These are phyloP conservation scores for Norana najaformis DNA, from an alignment of 2,888 invertebrate genomes.

Conservation along the genomic window DNA sequence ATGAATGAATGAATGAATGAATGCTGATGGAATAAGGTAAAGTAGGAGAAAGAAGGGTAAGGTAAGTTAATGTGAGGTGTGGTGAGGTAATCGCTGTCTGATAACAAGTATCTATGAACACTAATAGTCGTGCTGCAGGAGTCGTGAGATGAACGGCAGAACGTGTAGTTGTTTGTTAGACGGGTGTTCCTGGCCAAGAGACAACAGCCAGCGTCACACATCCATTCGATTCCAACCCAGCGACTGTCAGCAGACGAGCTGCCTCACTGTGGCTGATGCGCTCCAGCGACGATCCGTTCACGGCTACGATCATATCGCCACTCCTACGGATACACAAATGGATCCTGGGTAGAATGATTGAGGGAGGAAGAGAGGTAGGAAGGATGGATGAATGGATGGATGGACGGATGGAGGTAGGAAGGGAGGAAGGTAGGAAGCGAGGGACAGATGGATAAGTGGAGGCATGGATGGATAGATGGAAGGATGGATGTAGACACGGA, in stretches of 20 bases:
- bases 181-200: conserved; percentile 65
- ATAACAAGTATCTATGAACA: too few relatives aligned
- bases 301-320: conserved; percentile 64
- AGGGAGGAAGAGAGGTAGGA: not conserved
- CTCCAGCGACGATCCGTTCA: conserved; percentile 62
- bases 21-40: too few relatives aligned
- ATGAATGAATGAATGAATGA: too few relatives aligned
- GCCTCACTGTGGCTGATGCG: conserved; percentile 62
- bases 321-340: conserved; percentile 54
- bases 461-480: not conserved
- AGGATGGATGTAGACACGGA: not conserved
- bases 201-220: conserved; percentile 63
- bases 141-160: too few relatives aligned
- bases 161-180: too few relatives aligned
- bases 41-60: too few relatives aligned
- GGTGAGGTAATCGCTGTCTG: too few relatives aligned
- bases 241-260: conserved; percentile 62
- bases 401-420: not conserved
- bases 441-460: not conserved
- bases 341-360: not conserved
- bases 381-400: not conserved
- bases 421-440: not conserved
- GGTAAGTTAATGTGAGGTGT: too few relatives aligned
- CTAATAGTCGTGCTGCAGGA: too few relatives aligned
- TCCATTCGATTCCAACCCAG: conserved; percentile 53